Conservation (phyloP, 2,113 vertebrate species). For the Heteronetta atricapilla region DNA sequence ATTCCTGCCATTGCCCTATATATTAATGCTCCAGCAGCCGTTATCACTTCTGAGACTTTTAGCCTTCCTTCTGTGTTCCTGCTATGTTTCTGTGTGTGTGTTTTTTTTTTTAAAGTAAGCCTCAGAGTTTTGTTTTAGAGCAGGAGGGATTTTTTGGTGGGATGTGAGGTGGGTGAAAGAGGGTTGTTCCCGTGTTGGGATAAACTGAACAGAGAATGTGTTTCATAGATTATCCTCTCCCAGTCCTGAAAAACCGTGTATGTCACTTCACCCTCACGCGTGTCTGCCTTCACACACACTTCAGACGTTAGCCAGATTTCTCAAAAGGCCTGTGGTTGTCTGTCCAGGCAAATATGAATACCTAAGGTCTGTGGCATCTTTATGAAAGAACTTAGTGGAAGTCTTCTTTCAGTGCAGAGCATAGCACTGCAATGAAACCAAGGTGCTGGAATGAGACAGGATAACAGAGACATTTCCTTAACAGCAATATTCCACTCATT, state of each 20-base stretch:
- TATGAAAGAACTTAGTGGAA: not conserved
- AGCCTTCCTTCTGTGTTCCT: not conserved
- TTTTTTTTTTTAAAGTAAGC: not conserved
- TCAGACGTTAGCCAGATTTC: not conserved
- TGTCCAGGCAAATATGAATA: not conserved
- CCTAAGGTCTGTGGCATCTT: not conserved
- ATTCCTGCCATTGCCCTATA: not conserved
- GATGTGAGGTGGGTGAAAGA: not conserved
- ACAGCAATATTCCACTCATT: not conserved
- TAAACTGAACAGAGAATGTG: not conserved
- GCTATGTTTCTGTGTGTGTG: not conserved
- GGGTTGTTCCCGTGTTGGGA: not conserved
- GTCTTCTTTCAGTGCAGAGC: not conserved
- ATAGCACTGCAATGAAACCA: not conserved
- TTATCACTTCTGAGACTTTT: not conserved
- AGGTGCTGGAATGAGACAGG: not conserved
- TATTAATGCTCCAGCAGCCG: slow-evolving; percentile 2
- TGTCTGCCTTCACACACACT: not conserved
- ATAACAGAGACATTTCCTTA: not conserved
- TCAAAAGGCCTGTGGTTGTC: not conserved
- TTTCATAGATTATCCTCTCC: not conserved
- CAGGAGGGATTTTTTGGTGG: fast-evolving
- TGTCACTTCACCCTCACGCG: not conserved
- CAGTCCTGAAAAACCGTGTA: not conserved
- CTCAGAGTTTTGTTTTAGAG: not conserved